These are phyloP conservation scores for Drosophila asahinai DNA, from an alignment of 1,140 invertebrate species.

Conservation along the genomic window DNA sequence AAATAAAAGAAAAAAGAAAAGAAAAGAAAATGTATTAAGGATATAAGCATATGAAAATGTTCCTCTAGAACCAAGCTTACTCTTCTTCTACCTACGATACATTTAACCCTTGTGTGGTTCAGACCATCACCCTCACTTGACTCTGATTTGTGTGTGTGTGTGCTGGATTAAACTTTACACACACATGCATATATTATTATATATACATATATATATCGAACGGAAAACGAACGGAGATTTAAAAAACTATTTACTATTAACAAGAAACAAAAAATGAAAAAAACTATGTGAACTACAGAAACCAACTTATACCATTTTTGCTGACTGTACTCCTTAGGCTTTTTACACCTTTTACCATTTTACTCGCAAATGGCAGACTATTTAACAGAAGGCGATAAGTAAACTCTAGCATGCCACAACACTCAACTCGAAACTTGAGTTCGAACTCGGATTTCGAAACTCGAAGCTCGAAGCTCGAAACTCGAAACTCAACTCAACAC, in stretches of 20 bases:
- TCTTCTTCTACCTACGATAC: slow-evolving; percentile 26
- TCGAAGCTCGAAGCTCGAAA: neutral
- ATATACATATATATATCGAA: slow-evolving; percentile 24
- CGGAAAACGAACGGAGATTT: slow-evolving; percentile 12
- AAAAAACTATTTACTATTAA: slow-evolving; percentile 20
- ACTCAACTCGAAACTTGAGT: slow-evolving; percentile 27
- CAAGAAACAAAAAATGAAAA: neutral
- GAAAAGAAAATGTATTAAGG: neutral
- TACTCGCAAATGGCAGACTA: slow-evolving; percentile 73
- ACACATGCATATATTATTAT: slow-evolving; percentile 18
- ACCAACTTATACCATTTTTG: slow-evolving; percentile 81
- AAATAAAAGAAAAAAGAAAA: slow-evolving; percentile 1
- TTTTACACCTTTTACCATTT: slow-evolving; percentile 83
- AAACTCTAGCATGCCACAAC: slow-evolving; percentile 55
- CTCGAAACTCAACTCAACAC: neutral
- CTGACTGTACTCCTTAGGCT: slow-evolving; percentile 82
- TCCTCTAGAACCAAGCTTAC: slow-evolving; percentile 52
- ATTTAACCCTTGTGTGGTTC: slow-evolving; percentile 45
- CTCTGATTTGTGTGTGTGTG: slow-evolving; percentile 31
- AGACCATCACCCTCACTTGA: slow-evolving; percentile 26
- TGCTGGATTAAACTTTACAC: slow-evolving; percentile 15
- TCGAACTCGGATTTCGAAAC: neutral
- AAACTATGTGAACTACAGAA: slow-evolving; percentile 49
- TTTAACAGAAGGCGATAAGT: slow-evolving; percentile 44
- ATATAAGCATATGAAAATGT: slow-evolving; percentile 33